phyloP scores from a whole-genome alignment of 2,113 vertebrate genomes.

The Protomyctophum bolini region DNA sequence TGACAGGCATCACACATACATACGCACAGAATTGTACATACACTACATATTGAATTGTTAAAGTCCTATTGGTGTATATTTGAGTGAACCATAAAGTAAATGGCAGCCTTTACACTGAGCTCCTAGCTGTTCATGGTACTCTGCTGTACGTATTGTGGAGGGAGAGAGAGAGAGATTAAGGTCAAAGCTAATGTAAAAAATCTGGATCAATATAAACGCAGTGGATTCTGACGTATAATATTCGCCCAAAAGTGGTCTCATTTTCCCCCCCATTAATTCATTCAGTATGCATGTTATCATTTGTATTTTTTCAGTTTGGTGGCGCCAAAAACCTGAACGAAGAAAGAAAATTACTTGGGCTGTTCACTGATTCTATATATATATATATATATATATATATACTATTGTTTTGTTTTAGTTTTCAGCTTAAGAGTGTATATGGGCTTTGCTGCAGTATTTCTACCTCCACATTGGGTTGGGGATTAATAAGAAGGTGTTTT shows the following conservation, averaged over 20 bases:
- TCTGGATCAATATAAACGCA: constrained; percentile 24
- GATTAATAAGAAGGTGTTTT: constrained; percentile 65
- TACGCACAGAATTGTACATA: constrained; percentile 16
- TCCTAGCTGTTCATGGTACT: constrained; percentile 25
- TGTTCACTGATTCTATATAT: constrained; percentile 12
- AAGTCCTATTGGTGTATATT: constrained; percentile 54
- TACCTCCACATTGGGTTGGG: constrained; percentile 72
- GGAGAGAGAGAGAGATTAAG: constrained; percentile 3
- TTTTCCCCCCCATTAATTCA: background rate
- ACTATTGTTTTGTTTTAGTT: constrained; percentile 23
- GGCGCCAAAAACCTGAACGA: constrained; percentile 36
- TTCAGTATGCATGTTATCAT: background rate
- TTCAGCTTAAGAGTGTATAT: constrained; percentile 36
- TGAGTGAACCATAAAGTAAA: constrained; percentile 8
- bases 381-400: background rate
- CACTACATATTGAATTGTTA: constrained; percentile 50
- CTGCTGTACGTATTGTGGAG: constrained; percentile 8
- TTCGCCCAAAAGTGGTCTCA: background rate
- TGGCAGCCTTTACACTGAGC: constrained; percentile 14
- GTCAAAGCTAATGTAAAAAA: constrained; percentile 18
- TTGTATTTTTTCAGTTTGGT: constrained; percentile 1
- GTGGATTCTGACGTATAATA: background rate
- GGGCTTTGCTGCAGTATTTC: constrained; percentile 71
- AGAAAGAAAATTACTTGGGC: constrained; percentile 14
- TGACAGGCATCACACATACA: background rate